Conservation (phyloP, 2,797 vertebrate genomes). For the Labeo calbasu region DNA sequence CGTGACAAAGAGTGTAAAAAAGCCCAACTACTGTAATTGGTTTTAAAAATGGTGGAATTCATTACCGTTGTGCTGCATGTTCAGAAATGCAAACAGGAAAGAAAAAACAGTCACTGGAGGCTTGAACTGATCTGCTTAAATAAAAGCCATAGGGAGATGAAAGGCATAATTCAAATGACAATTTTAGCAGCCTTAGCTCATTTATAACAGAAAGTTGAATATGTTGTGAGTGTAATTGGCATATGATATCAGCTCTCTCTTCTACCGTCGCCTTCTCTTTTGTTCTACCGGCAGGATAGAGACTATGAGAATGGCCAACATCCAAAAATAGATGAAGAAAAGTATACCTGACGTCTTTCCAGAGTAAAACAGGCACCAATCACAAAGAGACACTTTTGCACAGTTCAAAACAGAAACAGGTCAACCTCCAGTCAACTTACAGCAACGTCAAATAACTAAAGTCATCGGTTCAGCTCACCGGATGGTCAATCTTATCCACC, state of each 20-base stretch:
- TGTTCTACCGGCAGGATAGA: constrained; percentile 73
- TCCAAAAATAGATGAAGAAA: constrained; percentile 20
- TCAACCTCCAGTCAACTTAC: neutral
- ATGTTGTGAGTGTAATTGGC: constrained; percentile 76
- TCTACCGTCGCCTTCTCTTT: constrained; percentile 62
- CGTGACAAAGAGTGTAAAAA: constrained; percentile 67
- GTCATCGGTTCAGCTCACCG: neutral
- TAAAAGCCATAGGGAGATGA: constrained; percentile 81
- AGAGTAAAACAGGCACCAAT: constrained; percentile 1
- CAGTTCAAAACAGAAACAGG: neutral
- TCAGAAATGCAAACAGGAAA: constrained; percentile 80
- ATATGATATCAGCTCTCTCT: constrained; percentile 65
- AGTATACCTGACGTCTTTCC: constrained; percentile 6
- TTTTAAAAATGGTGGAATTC: constrained; percentile 85
- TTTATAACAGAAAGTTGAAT: constrained; percentile 79
- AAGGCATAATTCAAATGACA: constrained; percentile 84
- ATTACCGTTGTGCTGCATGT: constrained; percentile 81
- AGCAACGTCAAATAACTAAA: neutral
- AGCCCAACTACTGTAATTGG: constrained; percentile 82
- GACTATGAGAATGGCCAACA: constrained; percentile 48
- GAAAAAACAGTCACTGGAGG: constrained; percentile 51
- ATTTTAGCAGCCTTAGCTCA: constrained; percentile 82
- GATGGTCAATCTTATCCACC: neutral
- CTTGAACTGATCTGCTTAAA: constrained; percentile 67
- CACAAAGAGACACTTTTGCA: neutral